phyloP scores from a whole-genome alignment of 1,140 invertebrate genomes.

The Hyles euphorbiae region DNA sequence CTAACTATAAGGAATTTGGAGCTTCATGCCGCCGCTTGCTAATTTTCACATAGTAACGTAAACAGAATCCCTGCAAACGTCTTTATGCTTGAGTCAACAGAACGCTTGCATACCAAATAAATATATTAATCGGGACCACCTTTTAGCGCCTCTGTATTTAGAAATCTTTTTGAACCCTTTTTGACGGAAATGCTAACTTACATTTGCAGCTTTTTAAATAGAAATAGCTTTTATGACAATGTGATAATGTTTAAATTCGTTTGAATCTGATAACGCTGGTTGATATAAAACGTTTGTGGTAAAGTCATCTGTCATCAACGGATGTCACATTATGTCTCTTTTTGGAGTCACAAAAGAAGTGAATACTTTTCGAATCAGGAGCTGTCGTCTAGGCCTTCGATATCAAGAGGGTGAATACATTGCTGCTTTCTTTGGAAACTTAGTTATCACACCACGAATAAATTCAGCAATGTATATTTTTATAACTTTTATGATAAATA shows the following conservation, averaged over 20 bases:
- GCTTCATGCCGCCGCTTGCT: constrained; percentile 11
- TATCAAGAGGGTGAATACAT: background rate
- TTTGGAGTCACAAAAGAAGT: constrained; percentile 46
- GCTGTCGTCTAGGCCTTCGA: background rate
- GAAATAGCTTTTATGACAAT: background rate
- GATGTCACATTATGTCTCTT: constrained; percentile 58
- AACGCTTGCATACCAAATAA: constrained; percentile 23
- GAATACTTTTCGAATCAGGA: constrained; percentile 39
- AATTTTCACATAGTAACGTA: constrained; percentile 33
- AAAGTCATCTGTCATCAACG: constrained; percentile 62
- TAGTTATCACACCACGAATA: background rate
- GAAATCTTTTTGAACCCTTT: constrained; percentile 40
- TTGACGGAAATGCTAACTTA: constrained; percentile 22
- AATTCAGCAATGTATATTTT: background rate
- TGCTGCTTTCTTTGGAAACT: constrained; percentile 1
- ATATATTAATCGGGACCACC: constrained; percentile 46
- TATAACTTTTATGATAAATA: background rate
- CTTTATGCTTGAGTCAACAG: constrained; percentile 42
- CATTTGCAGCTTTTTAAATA: constrained; percentile 12
- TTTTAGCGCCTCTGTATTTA: constrained; percentile 67
- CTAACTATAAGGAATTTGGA: too few species aligned
- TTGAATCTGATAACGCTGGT: too few species aligned
- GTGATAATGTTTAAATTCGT: background rate
- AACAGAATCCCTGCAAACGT: constrained; percentile 23
- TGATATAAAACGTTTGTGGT: background rate